Conservation (phyloP, 1,140 invertebrate genomes). For the Leptinotarsa texana region DNA sequence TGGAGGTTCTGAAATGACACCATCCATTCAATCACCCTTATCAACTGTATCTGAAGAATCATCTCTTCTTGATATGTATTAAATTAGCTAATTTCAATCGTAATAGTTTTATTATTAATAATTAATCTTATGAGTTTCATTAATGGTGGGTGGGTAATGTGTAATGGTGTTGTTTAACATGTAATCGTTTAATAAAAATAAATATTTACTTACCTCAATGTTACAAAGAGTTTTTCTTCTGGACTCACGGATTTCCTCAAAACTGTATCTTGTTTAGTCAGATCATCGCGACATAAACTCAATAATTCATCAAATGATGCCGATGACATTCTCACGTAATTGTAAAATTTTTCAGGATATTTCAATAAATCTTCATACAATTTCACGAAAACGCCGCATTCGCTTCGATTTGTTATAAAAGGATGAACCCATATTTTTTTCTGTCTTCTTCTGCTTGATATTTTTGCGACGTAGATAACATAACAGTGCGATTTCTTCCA, state of each 20-base stretch:
- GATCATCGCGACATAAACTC: background rate
- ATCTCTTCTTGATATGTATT: too few relatives aligned
- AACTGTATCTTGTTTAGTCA: background rate
- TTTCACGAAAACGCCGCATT: background rate
- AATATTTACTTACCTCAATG: background rate
- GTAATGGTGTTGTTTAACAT: too few relatives aligned
- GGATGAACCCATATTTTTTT: background rate
- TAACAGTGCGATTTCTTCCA: too few relatives aligned
- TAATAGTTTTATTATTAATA: too few relatives aligned
- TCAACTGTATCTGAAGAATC: too few relatives aligned
- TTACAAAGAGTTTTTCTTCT: conserved; percentile 4
- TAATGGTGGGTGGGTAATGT: too few relatives aligned
- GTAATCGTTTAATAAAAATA: background rate
- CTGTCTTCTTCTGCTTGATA: too few relatives aligned
- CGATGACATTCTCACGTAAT: background rate
- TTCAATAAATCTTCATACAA: background rate
- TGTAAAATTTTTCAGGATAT: background rate
- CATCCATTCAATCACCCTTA: too few relatives aligned
- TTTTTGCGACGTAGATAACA: too few relatives aligned
- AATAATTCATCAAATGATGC: conserved; percentile 9
- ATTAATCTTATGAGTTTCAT: too few relatives aligned
- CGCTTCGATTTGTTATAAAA: background rate
- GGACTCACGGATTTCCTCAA: conserved; percentile 6
- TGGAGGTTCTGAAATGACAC: too few relatives aligned
- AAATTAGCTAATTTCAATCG: too few relatives aligned